phyloP scores from a whole-genome alignment of 2,113 vertebrate genomes.

The Carollia perspicillata region DNA sequence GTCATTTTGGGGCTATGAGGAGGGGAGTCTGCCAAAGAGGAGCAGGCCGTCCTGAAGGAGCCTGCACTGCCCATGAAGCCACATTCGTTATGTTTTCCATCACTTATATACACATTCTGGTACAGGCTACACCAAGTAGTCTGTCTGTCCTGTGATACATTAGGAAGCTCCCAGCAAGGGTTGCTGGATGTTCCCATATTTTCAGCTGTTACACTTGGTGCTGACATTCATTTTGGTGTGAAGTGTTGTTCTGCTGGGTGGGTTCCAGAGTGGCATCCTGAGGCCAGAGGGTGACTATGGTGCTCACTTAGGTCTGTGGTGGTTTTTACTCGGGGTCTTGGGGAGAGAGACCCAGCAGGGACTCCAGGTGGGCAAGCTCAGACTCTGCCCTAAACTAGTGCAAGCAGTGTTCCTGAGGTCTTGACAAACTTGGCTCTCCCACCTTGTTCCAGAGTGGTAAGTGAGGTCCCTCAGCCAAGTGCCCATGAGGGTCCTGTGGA shows the following conservation, averaged over 20 bases:
- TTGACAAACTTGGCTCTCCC: too few species aligned
- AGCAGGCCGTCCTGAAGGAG: background rate
- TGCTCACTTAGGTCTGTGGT: background rate
- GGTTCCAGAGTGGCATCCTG: background rate
- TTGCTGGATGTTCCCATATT: background rate
- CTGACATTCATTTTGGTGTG: background rate
- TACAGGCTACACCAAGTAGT: too few species aligned
- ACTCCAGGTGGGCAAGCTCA: background rate
- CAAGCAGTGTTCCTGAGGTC: too few species aligned
- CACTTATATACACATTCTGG: background rate
- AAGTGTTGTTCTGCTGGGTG: background rate
- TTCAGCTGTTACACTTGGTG: background rate
- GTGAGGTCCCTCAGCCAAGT: accelerated
- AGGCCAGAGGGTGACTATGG: background rate
- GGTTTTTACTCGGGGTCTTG: background rate
- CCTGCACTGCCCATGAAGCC: background rate
- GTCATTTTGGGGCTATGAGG: background rate
- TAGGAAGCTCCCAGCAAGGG: background rate
- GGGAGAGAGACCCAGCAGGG: background rate
- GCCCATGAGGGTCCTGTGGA: background rate
- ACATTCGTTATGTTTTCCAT: background rate
- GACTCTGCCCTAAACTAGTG: background rate
- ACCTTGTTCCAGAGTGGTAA: background rate
- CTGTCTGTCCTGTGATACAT: background rate
- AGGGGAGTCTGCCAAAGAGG: background rate